Percentiles rank a stretch among this genome's conserved stretches.
Evolutionary conservation across 2,888 invertebrate species (phyloP).

Genomic region (Pomacea canaliculata): DNA sequence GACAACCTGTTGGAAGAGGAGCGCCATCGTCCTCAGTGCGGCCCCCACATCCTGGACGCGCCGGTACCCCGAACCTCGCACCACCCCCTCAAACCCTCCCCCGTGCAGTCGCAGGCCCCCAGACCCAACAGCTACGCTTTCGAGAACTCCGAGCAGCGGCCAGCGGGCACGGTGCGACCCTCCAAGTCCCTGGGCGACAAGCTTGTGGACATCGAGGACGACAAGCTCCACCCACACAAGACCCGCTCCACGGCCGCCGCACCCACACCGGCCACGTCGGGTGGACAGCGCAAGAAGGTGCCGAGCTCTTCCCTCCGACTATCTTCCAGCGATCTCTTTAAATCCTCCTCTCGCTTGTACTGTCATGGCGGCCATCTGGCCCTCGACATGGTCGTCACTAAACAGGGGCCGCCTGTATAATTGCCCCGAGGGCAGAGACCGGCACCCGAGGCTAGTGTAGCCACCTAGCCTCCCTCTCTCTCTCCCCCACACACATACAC

Average conservation of each 20-base stretch:
- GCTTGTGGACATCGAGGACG: slow-evolving; percentile 39
- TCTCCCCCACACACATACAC: too few species aligned
- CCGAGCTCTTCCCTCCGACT: not conserved
- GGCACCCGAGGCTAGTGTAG: too few species aligned
- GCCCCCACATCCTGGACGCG: slow-evolving; percentile 36
- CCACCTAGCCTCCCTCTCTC: too few species aligned
- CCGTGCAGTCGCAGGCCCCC: slow-evolving; percentile 30
- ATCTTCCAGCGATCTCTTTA: too few species aligned
- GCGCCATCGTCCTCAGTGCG: slow-evolving; percentile 13
- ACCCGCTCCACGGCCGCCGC: slow-evolving; percentile 21
- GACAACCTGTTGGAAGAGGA: slow-evolving; percentile 56
- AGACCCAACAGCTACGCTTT: slow-evolving; percentile 39
- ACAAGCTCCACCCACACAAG: slow-evolving; percentile 21
- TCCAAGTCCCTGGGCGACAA: slow-evolving; percentile 42
- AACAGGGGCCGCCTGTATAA: too few species aligned
- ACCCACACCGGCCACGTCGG: slow-evolving; percentile 8
- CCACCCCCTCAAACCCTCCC: slow-evolving; percentile 38
- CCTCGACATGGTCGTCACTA: too few species aligned
- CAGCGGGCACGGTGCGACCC: slow-evolving; percentile 22
- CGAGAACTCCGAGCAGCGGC: slow-evolving; percentile 31
- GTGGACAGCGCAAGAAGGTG: slow-evolving; percentile 19
- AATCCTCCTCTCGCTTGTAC: too few species aligned
- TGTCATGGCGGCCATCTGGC: too few species aligned
- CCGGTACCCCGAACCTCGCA: slow-evolving; percentile 40
- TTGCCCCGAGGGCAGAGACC: too few species aligned